Percentiles rank a stretch among this genome's conserved stretches.
Conservation (phyloP, 2,113 vertebrate genomes). For the Hippocampus zosterae region DNA sequence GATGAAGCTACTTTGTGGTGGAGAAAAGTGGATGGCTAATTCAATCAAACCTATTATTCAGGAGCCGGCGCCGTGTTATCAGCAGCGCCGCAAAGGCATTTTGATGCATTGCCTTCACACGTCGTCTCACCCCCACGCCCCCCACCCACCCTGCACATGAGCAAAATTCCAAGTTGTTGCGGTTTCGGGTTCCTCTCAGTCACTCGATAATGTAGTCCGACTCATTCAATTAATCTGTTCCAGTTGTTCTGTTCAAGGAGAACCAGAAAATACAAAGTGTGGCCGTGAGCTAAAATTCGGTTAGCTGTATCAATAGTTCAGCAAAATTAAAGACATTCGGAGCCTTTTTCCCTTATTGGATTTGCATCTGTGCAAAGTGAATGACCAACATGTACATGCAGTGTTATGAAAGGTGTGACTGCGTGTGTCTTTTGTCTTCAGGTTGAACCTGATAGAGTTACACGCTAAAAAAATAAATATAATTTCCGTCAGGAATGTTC, state of each 20-base stretch:
- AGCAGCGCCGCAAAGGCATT: constrained; percentile 59
- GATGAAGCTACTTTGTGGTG: constrained; percentile 65
- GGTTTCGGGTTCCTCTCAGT: constrained; percentile 10
- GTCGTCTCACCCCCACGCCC: constrained; percentile 20
- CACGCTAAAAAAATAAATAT: too few relatives aligned
- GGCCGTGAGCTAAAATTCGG: too few relatives aligned
- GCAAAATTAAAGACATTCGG: too few relatives aligned
- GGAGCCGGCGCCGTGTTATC: constrained; percentile 60
- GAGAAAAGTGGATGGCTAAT: constrained; percentile 68
- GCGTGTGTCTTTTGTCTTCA: too few relatives aligned
- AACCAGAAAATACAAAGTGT: not conserved
- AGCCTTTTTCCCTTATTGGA: too few relatives aligned
- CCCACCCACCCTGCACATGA: constrained; percentile 12
- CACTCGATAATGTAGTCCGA: not conserved
- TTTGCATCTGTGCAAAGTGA: too few relatives aligned
- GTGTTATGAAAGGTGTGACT: too few relatives aligned
- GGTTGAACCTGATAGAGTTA: too few relatives aligned
- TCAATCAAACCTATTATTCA: constrained; percentile 69
- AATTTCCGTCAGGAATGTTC: too few relatives aligned
- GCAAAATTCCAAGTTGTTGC: constrained; percentile 55
- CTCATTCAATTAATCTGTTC: not conserved
- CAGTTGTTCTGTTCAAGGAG: too few relatives aligned
- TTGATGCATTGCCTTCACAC: constrained; percentile 69
- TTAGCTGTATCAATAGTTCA: too few relatives aligned
- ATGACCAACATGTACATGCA: too few relatives aligned